Conservation (phyloP, 2,888 invertebrate species). For the Drymonia ruficornis region DNA sequence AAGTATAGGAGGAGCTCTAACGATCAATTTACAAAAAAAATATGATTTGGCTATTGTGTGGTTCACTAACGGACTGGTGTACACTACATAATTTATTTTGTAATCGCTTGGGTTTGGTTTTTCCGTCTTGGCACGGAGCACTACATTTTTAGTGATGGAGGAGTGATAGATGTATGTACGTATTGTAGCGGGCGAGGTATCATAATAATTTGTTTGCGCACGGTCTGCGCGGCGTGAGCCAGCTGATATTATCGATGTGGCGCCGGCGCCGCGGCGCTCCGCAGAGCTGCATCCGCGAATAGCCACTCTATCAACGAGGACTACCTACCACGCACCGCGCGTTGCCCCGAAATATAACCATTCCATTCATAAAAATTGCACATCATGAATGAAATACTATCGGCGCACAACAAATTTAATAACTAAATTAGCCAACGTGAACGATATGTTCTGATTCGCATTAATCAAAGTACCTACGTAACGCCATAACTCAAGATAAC, state of each 20-base stretch:
- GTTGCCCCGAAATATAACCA: conserved; percentile 69
- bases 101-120: conserved; percentile 6
- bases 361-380: conserved; percentile 73
- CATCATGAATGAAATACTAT: conserved; percentile 70
- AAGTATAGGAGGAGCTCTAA: too few species aligned
- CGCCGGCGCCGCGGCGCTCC: conserved; percentile 43
- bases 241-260: conserved; percentile 25
- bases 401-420: conserved; percentile 57
- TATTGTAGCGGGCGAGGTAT: not conserved
- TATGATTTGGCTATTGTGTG: too few species aligned
- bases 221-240: conserved; percentile 5
- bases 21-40: too few species aligned
- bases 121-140: not conserved
- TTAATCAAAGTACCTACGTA: conserved; percentile 59
- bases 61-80: too few species aligned
- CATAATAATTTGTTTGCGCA: conserved; percentile 9
- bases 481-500: conserved; percentile 75
- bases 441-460: conserved; percentile 55
- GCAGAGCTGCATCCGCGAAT: conserved; percentile 69
- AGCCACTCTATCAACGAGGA: conserved; percentile 55
- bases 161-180: not conserved
- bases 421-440: conserved; percentile 61
- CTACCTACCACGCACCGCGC: conserved; percentile 66
- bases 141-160: not conserved
- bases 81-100: too few species aligned